Evolutionary conservation across 2,113 vertebrate species (phyloP).

Genomic region (Holacanthus passer): DNA sequence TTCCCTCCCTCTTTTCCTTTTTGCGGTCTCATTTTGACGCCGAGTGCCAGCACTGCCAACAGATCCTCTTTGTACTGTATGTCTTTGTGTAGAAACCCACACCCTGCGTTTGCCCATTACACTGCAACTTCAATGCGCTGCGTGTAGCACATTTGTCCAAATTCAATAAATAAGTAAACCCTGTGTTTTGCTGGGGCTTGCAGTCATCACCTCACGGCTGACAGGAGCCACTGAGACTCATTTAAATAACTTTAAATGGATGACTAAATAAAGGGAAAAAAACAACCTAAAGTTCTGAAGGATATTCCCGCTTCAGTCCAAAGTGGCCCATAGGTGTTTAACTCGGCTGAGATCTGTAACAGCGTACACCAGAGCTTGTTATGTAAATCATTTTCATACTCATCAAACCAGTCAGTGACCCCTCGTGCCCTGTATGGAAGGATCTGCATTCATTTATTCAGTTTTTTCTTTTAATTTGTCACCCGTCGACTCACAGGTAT

Average conservation of each 20-base stretch:
- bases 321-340: not conserved
- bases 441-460: conserved; percentile 16
- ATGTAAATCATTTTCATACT: conserved; percentile 14
- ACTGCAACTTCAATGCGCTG: conserved; percentile 36
- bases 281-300: not conserved
- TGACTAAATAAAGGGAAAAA: conserved; percentile 12
- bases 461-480: conserved; percentile 10
- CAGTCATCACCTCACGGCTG: not conserved
- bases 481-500: conserved; percentile 8
- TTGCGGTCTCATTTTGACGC: conserved; percentile 54
- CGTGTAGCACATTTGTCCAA: conserved; percentile 51
- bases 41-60: conserved; percentile 56
- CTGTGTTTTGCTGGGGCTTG: conserved; percentile 19
- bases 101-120: conserved; percentile 50
- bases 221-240: not conserved
- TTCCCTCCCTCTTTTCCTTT: conserved; percentile 50
- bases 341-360: not conserved
- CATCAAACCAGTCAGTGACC: conserved; percentile 15
- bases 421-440: not conserved
- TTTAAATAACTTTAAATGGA: conserved; percentile 7
- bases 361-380: not conserved
- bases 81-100: conserved; percentile 62
- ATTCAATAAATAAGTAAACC: conserved; percentile 30
- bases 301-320: not conserved
- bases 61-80: conserved; percentile 60